Percentiles rank a stretch among this genome's conserved stretches.
These are phyloP conservation scores for Macroramphosus scolopax DNA, from an alignment of 2,797 vertebrate genomes.

Conservation along the genomic window DNA sequence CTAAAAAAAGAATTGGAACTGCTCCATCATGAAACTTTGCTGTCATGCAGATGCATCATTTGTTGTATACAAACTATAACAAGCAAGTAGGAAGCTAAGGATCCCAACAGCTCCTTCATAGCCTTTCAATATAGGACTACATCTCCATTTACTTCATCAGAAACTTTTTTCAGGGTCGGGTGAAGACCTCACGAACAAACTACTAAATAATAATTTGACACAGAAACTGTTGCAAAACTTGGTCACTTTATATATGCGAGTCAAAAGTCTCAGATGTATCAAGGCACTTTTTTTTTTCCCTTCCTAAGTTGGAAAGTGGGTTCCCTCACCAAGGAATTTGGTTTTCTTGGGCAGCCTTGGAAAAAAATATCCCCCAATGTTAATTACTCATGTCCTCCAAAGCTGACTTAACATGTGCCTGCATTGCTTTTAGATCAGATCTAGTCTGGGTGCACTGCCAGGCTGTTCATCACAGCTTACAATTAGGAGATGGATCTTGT, in stretches of 20 bases:
- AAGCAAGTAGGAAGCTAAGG: too few relatives aligned
- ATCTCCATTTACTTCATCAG: too few relatives aligned
- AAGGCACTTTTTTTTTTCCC: constrained; percentile 32
- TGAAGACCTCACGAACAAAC: too few relatives aligned
- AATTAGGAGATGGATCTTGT: constrained; percentile 15
- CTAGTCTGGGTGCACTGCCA: constrained; percentile 3
- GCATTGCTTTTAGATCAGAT: constrained; percentile 18
- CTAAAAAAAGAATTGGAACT: too few relatives aligned
- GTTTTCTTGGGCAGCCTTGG: constrained; percentile 30
- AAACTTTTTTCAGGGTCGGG: too few relatives aligned
- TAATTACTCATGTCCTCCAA: constrained; percentile 36
- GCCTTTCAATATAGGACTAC: too few relatives aligned
- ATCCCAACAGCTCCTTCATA: too few relatives aligned
- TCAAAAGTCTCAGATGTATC: constrained; percentile 30
- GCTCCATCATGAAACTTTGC: too few relatives aligned
- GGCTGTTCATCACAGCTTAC: constrained; percentile 8
- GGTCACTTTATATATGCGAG: too few relatives aligned
- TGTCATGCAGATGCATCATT: too few relatives aligned
- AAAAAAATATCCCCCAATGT: constrained; percentile 31
- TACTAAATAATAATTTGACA: constrained; percentile 24
- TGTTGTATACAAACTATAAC: too few relatives aligned
- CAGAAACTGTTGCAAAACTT: constrained; percentile 29
- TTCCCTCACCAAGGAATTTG: constrained; percentile 56
- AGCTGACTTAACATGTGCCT: constrained; percentile 24
- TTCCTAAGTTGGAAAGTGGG: constrained; percentile 59